phyloP scores from a whole-genome alignment of 2,113 vertebrate genomes.

The Pagrus major region DNA sequence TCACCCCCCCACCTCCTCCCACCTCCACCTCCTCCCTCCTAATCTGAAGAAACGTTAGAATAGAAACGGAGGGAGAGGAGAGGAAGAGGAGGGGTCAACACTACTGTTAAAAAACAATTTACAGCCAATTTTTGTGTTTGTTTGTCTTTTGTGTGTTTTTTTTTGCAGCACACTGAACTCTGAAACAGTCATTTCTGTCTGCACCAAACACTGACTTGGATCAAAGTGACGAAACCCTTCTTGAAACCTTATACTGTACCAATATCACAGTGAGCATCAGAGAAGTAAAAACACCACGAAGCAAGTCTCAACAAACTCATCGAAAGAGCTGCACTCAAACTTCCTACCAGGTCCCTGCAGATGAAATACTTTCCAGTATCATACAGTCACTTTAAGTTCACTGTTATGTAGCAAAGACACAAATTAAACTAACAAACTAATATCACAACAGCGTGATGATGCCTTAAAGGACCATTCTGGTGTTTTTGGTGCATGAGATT shows the following conservation, averaged over 20 bases:
- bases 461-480: background rate
- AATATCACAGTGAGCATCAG: background rate
- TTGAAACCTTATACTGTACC: background rate
- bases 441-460: background rate
- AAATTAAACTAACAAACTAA: background rate
- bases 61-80: background rate
- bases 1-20: background rate
- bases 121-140: background rate
- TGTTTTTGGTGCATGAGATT: background rate
- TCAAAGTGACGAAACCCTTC: no score
- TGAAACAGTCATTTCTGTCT: background rate
- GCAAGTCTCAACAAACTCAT: no score
- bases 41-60: constrained; percentile 38
- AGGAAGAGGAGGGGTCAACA: background rate
- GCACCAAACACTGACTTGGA: no score
- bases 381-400: no score
- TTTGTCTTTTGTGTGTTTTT: no score
- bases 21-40: background rate
- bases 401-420: background rate
- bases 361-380: background rate
- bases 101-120: constrained; percentile 4
- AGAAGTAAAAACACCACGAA: no score
- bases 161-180: background rate
- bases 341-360: background rate
- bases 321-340: no score